These are phyloP conservation scores for Hiodon alosoides DNA, from an alignment of 2,113 vertebrate genomes.

Conservation along the genomic window DNA sequence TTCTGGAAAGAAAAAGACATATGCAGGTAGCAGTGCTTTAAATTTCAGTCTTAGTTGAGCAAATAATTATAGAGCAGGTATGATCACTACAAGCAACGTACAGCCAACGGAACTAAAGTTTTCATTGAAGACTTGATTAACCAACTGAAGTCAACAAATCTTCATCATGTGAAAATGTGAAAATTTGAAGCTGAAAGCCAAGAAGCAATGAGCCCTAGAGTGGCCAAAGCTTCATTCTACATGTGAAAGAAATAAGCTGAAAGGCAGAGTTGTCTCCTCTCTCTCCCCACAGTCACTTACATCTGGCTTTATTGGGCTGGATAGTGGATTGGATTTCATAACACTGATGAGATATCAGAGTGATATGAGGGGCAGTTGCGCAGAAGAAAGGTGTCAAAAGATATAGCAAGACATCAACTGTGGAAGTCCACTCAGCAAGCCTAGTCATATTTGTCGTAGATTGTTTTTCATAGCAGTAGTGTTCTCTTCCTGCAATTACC, in stretches of 20 bases:
- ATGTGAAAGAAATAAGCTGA: neutral
- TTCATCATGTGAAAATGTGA: no score
- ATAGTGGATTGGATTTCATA: constrained; percentile 35
- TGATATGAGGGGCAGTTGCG: neutral
- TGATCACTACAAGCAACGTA: neutral
- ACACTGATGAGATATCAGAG: constrained; percentile 4
- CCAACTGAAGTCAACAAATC: neutral
- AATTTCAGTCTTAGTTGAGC: no score
- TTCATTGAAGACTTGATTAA: neutral
- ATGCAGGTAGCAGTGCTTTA: no score
- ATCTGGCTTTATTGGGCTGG: constrained; percentile 54
- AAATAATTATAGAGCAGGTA: neutral
- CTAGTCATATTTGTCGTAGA: no score
- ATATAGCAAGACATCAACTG: no score
- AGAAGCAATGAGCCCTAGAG: neutral
- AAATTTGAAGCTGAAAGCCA: no score
- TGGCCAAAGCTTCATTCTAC: neutral
- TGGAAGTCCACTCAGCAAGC: no score
- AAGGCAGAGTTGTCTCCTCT: constrained; percentile 31
- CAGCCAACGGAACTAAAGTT: neutral
- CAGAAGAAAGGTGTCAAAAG: neutral
- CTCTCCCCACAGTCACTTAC: constrained; percentile 26
- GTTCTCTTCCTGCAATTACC: no score
- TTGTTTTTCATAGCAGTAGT: no score
- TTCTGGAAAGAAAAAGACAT: no score